Evolutionary conservation across 2,797 vertebrate genomes (phyloP).

Genomic region (Lepus oiostolus): DNA sequence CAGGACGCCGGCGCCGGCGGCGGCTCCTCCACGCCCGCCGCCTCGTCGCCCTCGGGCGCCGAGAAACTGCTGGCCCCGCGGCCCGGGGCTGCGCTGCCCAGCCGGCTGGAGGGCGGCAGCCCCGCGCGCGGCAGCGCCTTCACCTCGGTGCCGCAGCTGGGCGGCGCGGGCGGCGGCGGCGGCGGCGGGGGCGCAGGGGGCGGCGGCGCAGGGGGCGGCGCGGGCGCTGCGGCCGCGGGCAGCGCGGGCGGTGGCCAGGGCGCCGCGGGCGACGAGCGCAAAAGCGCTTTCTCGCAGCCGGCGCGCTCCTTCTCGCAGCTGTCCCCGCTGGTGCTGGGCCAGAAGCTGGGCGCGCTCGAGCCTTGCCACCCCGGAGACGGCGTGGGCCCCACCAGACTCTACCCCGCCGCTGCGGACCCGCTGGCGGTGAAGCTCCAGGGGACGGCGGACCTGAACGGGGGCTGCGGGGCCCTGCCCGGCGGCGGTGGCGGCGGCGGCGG

Average conservation of each 20-base stretch:
- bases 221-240: slow-evolving; percentile 82
- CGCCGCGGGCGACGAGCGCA: slow-evolving; percentile 91
- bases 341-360: slow-evolving; percentile 91
- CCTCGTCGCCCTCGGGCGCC: slow-evolving; percentile 24
- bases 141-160: slow-evolving; percentile 92
- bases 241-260: slow-evolving; percentile 86
- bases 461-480: slow-evolving; percentile 86
- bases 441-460: slow-evolving; percentile 88
- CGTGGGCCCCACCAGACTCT: slow-evolving; percentile 92
- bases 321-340: slow-evolving; percentile 93
- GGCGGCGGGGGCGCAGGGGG: slow-evolving; percentile 71
- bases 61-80: slow-evolving; percentile 82
- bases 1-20: slow-evolving; percentile 88
- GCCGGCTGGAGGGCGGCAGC: slow-evolving; percentile 83
- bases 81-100: slow-evolving; percentile 78
- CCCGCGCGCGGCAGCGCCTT: slow-evolving; percentile 92
- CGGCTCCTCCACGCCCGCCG: slow-evolving; percentile 67
- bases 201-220: not conserved
- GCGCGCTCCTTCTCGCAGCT: slow-evolving; percentile 93
- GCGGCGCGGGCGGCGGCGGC: slow-evolving; percentile 70
- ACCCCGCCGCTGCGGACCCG: slow-evolving; percentile 92
- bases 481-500: slow-evolving; percentile 92
- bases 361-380: slow-evolving; percentile 91
- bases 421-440: slow-evolving; percentile 95
- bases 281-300: slow-evolving; percentile 97